Percentiles rank a stretch among this genome's conserved stretches.
These are phyloP conservation scores for Orthosia incerta DNA, from an alignment of 2,888 invertebrate species.

Conservation along the genomic window DNA sequence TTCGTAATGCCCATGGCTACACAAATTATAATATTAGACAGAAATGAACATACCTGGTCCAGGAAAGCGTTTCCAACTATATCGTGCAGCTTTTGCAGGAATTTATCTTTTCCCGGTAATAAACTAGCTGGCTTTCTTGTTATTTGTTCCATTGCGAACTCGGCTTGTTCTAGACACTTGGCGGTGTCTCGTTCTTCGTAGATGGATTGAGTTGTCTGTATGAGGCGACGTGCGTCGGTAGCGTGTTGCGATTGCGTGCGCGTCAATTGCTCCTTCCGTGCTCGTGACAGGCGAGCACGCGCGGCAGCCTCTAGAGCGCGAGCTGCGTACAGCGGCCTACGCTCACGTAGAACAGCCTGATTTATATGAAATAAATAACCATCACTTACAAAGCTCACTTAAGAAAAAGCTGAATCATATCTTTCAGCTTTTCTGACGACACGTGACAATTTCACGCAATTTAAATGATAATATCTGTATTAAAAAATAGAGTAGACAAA, in stretches of 20 bases:
- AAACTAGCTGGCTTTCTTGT: conserved; percentile 78
- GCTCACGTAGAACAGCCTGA: conserved; percentile 83
- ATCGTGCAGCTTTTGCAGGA: conserved; percentile 79
- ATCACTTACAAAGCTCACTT: conserved; percentile 37
- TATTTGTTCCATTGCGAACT: conserved; percentile 87
- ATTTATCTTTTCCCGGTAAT: conserved; percentile 84
- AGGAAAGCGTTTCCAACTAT: conserved; percentile 83
- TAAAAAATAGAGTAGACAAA: conserved; percentile 62
- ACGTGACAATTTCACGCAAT: conserved; percentile 62
- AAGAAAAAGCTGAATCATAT: conserved; percentile 50
- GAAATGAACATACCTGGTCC: conserved; percentile 79
- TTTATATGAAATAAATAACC: conserved; percentile 47
- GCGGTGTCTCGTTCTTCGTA: conserved; percentile 79
- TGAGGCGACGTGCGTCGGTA: conserved; percentile 81
- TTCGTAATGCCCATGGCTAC: conserved; percentile 48
- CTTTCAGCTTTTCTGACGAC: conserved; percentile 40
- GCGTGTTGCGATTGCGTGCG: conserved; percentile 80
- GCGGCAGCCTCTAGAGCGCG: conserved; percentile 80
- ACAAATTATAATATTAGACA: conserved; percentile 60
- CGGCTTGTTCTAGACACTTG: conserved; percentile 83
- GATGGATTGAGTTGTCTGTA: conserved; percentile 73
- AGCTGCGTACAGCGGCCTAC: conserved; percentile 85
- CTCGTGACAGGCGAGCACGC: conserved; percentile 76
- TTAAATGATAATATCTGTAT: conserved; percentile 70
- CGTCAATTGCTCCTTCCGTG: conserved; percentile 79